phyloP scores from a whole-genome alignment of 2,888 invertebrate species.

The Harpalus rufipes region DNA sequence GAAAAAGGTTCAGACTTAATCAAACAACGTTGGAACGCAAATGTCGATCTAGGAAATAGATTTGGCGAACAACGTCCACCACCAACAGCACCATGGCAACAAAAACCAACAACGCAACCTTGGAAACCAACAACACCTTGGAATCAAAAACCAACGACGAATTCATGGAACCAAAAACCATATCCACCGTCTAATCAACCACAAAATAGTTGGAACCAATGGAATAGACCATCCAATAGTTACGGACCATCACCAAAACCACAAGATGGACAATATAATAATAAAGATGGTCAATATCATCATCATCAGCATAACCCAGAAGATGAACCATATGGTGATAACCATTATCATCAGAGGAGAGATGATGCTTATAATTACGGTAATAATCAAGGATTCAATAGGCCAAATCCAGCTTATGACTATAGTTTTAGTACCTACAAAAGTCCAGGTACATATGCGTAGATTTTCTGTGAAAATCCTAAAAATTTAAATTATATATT shows the following conservation, averaged over 20 bases:
- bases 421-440: constrained; percentile 32
- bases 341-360: constrained; percentile 45
- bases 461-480: constrained; percentile 51
- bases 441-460: not conserved
- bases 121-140: not conserved
- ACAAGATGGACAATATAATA: not conserved
- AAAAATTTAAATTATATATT: constrained; percentile 19
- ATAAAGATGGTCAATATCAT: not conserved
- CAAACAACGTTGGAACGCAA: constrained; percentile 72
- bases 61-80: constrained; percentile 35
- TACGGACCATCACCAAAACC: not conserved
- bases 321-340: constrained; percentile 3
- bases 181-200: not conserved
- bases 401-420: constrained; percentile 17
- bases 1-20: constrained; percentile 75
- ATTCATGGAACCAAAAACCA: constrained; percentile 14
- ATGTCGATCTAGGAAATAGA: constrained; percentile 10
- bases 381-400: constrained; percentile 10
- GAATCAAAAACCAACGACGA: not conserved
- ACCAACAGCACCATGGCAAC: not conserved
- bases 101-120: not conserved
- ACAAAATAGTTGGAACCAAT: constrained; percentile 45
- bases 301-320: constrained; percentile 5
- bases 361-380: constrained; percentile 29
- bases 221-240: not conserved